Base-by-base conservation (phyloP, 2,113 vertebrate species). In the Dipodomys merriami region DNA sequence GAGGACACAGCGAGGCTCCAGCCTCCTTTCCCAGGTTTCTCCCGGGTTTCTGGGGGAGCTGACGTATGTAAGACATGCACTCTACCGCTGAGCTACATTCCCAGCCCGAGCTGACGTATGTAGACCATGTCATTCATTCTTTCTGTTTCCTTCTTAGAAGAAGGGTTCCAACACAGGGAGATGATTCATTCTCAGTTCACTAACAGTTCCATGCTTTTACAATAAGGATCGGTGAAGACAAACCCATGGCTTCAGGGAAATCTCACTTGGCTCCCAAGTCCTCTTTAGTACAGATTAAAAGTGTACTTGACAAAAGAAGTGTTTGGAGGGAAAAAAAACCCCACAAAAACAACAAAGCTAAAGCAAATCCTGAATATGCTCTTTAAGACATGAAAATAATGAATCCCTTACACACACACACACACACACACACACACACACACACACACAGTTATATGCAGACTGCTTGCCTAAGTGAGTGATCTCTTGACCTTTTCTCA, bases 401-500 rank as follows among this genome's bases (percentile, higher is more conserved):
- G 27, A 33, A 72, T 0, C 1, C 29, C 62, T 84, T 44, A 39
- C 30, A 57, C 0, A 1, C 18, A 1, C 0, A 67, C 22, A 30
- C 53, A 57, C 53, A 57, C 53, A 57, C 53, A 57, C 53, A 57
- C 53, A 18, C 53, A 57, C 53, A 57, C 53, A 18, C 53, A 57
- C 53, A 57, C 53, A 18, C 53, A 16, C 15, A 9, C 53, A 4
- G 4, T 5, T 11, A 5, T 22, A 12, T 15, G 35, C 73, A 2
- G 57, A 4, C 5, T 0, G 0, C 12, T 57, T 72, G 39, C 77
- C 6, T 0, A 1, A 12, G 25, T 2, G 23, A 39, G 39, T 1
- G 9, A 44, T 25, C 22, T 19, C 18, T 72, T 30, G 3, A 4
- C 30, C 57, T 33, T 15, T 25, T 8, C 60, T n/a, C 20, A 7